These are phyloP conservation scores for Dryas iulia DNA, from an alignment of 1,140 invertebrate genomes.

Conservation along the genomic window DNA sequence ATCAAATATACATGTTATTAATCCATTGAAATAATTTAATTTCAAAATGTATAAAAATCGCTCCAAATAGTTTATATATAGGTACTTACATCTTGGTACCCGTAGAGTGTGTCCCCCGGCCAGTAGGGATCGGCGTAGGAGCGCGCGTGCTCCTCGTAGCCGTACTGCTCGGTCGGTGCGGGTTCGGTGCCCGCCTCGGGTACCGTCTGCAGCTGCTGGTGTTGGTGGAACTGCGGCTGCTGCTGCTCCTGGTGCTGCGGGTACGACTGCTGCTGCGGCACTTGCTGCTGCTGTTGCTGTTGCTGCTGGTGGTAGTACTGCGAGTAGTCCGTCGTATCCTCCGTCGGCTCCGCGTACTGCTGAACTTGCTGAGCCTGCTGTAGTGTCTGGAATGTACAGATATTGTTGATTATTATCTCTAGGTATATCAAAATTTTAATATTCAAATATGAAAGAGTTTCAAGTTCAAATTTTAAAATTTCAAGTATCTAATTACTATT, in stretches of 20 bases:
- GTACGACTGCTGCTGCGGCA: constrained; percentile 12
- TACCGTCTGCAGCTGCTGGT: constrained; percentile 14
- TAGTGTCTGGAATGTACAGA: constrained; percentile 21
- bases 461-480: no score
- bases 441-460: no score
- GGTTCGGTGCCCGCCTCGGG: not conserved
- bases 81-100: constrained; percentile 44
- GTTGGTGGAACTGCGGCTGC: constrained; percentile 22
- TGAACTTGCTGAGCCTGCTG: constrained; percentile 6
- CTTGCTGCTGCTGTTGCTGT: constrained; percentile 12
- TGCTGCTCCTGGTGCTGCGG: constrained; percentile 3
- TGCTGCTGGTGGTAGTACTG: constrained; percentile 33
- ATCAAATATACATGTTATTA: no score
- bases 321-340: constrained; percentile 36
- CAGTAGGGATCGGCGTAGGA: constrained; percentile 52
- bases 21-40: no score
- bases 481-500: no score
- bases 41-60: no score
- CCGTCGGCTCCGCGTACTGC: constrained; percentile 25
- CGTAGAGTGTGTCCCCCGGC: constrained; percentile 42
- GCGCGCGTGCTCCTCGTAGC: constrained; percentile 37
- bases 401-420: no score
- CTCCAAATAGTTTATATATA: no score
- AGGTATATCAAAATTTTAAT: no score
- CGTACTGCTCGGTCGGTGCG: constrained; percentile 26